Evolutionary conservation across 2,113 vertebrate species (phyloP).

Genomic region (Rhinopithecus roxellana): DNA sequence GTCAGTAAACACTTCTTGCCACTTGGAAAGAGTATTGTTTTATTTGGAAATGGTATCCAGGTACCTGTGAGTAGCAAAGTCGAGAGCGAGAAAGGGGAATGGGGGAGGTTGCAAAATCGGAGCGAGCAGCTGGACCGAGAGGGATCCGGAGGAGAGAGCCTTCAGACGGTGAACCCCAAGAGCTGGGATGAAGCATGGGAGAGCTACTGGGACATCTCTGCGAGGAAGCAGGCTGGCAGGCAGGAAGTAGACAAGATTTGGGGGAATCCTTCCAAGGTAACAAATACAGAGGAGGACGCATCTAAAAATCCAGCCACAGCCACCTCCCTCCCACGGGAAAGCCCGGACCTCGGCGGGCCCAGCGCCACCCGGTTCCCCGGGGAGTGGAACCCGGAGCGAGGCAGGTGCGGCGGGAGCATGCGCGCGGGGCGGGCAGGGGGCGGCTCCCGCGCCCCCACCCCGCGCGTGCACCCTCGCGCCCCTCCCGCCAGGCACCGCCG

Average conservation of each 20-base stretch:
- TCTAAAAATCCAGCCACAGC: not conserved
- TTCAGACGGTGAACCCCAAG: not conserved
- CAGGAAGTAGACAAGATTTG: not conserved
- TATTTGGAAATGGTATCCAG: not conserved
- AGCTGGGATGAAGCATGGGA: not conserved
- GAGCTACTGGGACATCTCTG: not conserved
- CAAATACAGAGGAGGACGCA: not conserved
- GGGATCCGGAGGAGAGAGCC: not conserved
- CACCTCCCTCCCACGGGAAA: not conserved
- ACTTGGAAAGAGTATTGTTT: not conserved
- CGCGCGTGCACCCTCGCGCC: not conserved
- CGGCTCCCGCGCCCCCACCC: not conserved
- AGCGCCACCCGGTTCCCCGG: not conserved
- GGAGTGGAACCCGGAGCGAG: not conserved
- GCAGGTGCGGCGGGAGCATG: slow-evolving; percentile 66
- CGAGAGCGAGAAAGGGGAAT: not conserved
- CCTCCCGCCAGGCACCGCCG: not conserved
- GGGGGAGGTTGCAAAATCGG: not conserved
- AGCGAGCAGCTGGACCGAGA: not conserved
- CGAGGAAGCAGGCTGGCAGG: not conserved
- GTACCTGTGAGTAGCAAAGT: not conserved
- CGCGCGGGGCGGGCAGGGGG: slow-evolving; percentile 39
- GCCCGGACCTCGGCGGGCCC: not conserved
- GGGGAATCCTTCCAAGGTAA: not conserved
- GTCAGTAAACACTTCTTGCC: not conserved